These are phyloP conservation scores for Carpatolechia fugitivella DNA, from an alignment of 2,888 invertebrate species.

Conservation along the genomic window DNA sequence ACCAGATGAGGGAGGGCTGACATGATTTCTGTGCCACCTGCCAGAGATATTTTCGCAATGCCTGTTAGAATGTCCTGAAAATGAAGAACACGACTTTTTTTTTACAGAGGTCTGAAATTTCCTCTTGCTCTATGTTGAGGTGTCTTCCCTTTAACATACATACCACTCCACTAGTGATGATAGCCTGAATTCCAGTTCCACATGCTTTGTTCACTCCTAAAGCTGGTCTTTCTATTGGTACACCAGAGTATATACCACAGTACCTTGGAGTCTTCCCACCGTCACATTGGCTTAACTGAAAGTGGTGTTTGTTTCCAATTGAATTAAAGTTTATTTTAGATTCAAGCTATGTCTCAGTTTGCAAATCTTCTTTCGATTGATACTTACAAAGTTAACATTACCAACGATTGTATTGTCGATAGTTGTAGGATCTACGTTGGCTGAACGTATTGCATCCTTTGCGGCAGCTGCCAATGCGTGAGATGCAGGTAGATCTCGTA, in stretches of 20 bases:
- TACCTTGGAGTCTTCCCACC: conserved; percentile 93
- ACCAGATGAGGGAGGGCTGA: conserved; percentile 91
- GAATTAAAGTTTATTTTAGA: not conserved
- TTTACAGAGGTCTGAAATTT: no score
- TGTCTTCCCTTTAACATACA: no score
- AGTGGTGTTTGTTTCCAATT: conserved; percentile 15
- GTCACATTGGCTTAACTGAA: conserved; percentile 87
- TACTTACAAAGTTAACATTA: conserved; percentile 62
- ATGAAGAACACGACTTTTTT: not conserved
- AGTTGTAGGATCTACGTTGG: conserved; percentile 45
- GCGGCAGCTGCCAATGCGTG: conserved; percentile 63
- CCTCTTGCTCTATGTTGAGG: no score
- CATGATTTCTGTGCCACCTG: conserved; percentile 97
- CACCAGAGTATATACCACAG: conserved; percentile 88
- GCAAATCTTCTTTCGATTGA: no score
- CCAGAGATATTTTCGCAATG: conserved; percentile 88
- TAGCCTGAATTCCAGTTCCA: conserved; percentile 97
- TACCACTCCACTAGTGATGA: conserved; percentile 92
- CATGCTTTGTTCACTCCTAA: conserved; percentile 94
- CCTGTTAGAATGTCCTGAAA: conserved; percentile 90
- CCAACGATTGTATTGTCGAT: conserved; percentile 62
- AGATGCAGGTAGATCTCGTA: conserved; percentile 58
- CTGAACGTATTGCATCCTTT: conserved; percentile 51
- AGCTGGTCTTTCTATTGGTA: conserved; percentile 92
- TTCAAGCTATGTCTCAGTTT: no score